phyloP scores from a whole-genome alignment of 2,888 invertebrate genomes.

The Polylopha cassiicola region DNA sequence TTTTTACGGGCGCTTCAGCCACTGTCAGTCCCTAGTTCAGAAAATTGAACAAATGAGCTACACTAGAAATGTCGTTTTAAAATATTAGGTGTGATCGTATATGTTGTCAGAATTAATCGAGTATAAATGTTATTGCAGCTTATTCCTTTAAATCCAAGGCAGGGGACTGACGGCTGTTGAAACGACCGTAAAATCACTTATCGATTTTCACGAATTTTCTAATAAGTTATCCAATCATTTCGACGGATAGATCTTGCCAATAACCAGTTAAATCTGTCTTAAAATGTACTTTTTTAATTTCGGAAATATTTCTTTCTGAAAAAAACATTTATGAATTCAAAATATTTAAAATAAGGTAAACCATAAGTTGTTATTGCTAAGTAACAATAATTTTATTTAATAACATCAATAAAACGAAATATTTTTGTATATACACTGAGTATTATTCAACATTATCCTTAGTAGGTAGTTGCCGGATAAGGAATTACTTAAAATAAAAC shows the following conservation, averaged over 20 bases:
- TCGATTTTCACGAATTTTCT: too few relatives aligned
- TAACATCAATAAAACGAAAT: constrained; percentile 64
- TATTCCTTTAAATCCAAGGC: too few relatives aligned
- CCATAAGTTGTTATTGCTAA: constrained; percentile 50
- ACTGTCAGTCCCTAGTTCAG: too few relatives aligned
- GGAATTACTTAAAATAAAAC: not conserved
- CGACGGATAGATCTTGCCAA: constrained; percentile 21
- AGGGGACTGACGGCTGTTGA: too few relatives aligned
- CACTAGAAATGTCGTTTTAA: too few relatives aligned
- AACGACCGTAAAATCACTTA: too few relatives aligned
- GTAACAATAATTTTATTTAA: constrained; percentile 58
- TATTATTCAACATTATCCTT: not conserved
- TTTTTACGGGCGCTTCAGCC: too few relatives aligned
- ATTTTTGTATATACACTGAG: constrained; percentile 51
- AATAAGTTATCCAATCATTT: too few relatives aligned
- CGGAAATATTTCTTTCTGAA: constrained; percentile 9
- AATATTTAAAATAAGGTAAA: constrained; percentile 21
- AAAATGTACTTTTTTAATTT: constrained; percentile 3
- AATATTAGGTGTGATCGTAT: too few relatives aligned
- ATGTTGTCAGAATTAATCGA: too few relatives aligned
- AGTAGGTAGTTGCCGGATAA: not conserved
- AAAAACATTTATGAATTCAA: constrained; percentile 14
- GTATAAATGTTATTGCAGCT: too few relatives aligned
- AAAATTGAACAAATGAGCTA: too few relatives aligned
- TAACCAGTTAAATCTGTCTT: constrained; percentile 12